Base-by-base conservation (phyloP, 1,140 invertebrate species). In the Orussus abietinus region DNA sequence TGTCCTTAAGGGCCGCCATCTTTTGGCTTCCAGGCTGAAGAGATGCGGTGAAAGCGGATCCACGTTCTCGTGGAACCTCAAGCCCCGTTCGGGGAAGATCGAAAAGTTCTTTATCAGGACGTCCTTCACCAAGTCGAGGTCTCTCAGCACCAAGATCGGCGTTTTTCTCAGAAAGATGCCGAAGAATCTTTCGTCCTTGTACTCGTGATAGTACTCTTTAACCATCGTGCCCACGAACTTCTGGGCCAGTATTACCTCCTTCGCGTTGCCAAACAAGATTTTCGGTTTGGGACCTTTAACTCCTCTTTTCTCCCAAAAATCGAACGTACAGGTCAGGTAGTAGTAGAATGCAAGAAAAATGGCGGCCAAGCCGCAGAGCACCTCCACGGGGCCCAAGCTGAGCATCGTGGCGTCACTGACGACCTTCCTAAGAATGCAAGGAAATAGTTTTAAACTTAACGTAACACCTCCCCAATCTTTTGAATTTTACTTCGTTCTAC, bases 1-100 rank as follows among this genome's bases (percentile, higher is more conserved):
- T 3, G 53, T 51, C 15, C 77, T 49, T 11, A 77, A 62, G 9
- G 64, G 54, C 38, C 66, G 66, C 77, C 77, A 79, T 20, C 51
- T 51, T 3, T 52, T 31, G 5, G 48, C 62, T 22, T 40, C 44
- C 6, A 62, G 36, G 19, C 46, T 47, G 7, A 66, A 45, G 1
- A 66, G 28, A 35, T 56, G 43, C 10, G 36, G 29, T 9, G 38
- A 42, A 1, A 50, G 18, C 1, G 48, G 48, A n/a, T 50, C 48
- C 1, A 50, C 26, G 17, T 54, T 47, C 12, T 47, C 45, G 19
- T 55, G 41, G 13, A 46, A 17, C 9, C 29, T 30, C 19, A 56
- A 45, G 0, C 61, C 61, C 13, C 62, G 44, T 36, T 69, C 59
- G 14, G 55, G 31, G 31, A 73, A 73, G 30, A 58, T 28, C 1